Evolutionary conservation across 2,888 invertebrate species (phyloP).

Genomic region (Stenurella melanura): DNA sequence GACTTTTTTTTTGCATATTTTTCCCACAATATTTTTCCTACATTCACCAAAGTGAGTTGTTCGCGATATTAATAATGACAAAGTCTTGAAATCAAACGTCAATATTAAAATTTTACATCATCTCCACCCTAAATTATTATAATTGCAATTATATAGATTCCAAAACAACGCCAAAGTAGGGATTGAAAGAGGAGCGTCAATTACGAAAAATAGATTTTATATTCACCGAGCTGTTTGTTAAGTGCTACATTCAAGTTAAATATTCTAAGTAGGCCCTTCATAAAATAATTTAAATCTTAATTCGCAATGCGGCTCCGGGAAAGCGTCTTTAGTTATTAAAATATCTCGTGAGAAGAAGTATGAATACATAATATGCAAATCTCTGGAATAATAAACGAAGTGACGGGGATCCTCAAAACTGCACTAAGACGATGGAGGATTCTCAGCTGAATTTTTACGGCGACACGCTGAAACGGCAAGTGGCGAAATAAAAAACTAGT

Average conservation of each 20-base stretch:
- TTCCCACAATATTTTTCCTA: too few species aligned
- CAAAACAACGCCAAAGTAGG: not conserved
- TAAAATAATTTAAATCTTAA: constrained; percentile 55
- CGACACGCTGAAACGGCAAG: constrained; percentile 1
- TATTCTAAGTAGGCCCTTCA: constrained; percentile 35
- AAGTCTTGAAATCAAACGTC: too few species aligned
- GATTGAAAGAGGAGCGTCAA: not conserved
- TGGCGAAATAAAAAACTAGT: constrained; percentile 3
- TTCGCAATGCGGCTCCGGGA: constrained; percentile 48
- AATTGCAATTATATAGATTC: not conserved
- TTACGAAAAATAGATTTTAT: constrained; percentile 46
- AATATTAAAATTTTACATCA: too few species aligned
- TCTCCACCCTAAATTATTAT: too few species aligned
- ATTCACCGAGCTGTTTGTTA: constrained; percentile 41
- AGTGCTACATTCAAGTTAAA: constrained; percentile 26
- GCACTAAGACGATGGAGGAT: constrained; percentile 6
- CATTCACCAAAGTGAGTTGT: too few species aligned
- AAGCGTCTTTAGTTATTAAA: constrained; percentile 59
- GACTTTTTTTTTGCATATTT: too few species aligned
- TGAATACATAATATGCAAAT: constrained; percentile 62
- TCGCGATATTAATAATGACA: too few species aligned
- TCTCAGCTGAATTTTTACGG: constrained; percentile 7
- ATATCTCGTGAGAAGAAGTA: constrained; percentile 55
- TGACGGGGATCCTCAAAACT: constrained; percentile 40
- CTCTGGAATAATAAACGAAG: constrained; percentile 60